Base-by-base conservation (phyloP, 2,797 vertebrate genomes). In the Diglossa cyanea region DNA sequence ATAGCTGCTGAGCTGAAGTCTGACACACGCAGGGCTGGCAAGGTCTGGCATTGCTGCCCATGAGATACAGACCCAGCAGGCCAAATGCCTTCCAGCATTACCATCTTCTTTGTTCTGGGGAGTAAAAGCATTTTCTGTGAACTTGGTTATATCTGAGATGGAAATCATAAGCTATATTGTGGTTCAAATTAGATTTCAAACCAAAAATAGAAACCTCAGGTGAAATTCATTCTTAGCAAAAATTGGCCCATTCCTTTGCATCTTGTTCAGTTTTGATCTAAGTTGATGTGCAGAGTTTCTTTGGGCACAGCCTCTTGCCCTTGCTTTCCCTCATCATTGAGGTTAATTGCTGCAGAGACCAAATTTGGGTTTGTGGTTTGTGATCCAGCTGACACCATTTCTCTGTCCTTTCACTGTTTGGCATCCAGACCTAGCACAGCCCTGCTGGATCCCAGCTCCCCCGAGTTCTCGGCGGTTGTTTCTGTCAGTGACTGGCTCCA, bases 401-500 rank as follows among this genome's bases (percentile, higher is more conserved):
- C 37, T 95, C 80, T 91, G 55, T 93, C 94, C 81, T 73, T 53
- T 51, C 40, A 14, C 88, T 57, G 85, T 96, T 86, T 82, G 25
- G 42, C 81, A 79, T 88, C 63, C 91, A 99, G 99, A 95, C 98
- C 99, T 48, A 99, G 98, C 94, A 99, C 99, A 82, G 98, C 99
- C 82, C 98, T 99, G 94, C 95, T 99, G 97, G 99, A 99, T 97
- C 99, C 99, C 25, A 98, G 98, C 87, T 99, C 98, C 81, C 98
- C 99, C 0, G 99, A 99, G 95, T 98, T 98, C 84, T 98, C 98
- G 8, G 97, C 98, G 1, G 96, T 98, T 81, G 98, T 98, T 96
- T 99, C 99, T 16, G 99, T 99, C 74, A 98, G 98, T 12, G 99
- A 99, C 96, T 99, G 99, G 99, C 98, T 99, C 95, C 98, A 99